phyloP scores from a whole-genome alignment of 2,113 vertebrate species.

The Solea senegalensis region DNA sequence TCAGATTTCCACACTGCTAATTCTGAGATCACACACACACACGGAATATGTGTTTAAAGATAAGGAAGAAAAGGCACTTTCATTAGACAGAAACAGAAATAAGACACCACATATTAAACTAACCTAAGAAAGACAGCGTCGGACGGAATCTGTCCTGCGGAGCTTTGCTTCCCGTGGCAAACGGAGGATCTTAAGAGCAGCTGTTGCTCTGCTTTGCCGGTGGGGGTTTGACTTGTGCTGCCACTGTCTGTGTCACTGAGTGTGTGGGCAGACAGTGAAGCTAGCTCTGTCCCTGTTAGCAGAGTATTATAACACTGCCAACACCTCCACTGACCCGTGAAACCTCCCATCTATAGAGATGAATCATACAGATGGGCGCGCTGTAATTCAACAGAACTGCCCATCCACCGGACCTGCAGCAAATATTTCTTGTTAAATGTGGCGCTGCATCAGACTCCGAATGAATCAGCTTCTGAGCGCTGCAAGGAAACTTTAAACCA shows the following conservation, averaged over 20 bases:
- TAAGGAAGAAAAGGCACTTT: neutral
- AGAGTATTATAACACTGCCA: conserved; percentile 67
- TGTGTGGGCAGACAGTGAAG: conserved; percentile 68
- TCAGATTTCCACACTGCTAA: neutral
- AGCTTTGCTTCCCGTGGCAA: conserved; percentile 13
- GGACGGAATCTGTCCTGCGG: conserved; percentile 13
- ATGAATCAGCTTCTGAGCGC: conserved; percentile 13
- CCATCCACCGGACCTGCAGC: conserved; percentile 44
- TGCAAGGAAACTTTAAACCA: neutral
- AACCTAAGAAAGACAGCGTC: neutral
- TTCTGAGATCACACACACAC: neutral
- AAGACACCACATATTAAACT: neutral
- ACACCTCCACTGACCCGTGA: conserved; percentile 72
- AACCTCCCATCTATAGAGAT: conserved; percentile 72
- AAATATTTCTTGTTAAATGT: conserved; percentile 32
- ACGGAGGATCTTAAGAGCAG: conserved; percentile 38
- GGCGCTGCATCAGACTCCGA: conserved; percentile 27
- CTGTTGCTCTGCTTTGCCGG: conserved; percentile 42
- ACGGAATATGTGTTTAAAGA: conserved; percentile 1
- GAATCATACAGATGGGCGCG: conserved; percentile 68
- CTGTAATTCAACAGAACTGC: conserved; percentile 61
- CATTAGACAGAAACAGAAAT: neutral
- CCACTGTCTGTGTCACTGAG: conserved; percentile 55
- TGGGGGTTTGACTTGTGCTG: conserved; percentile 58
- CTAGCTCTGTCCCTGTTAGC: conserved; percentile 68